These are phyloP conservation scores for Forbesichthys agassizii DNA, from an alignment of 2,113 vertebrate genomes.

Conservation along the genomic window DNA sequence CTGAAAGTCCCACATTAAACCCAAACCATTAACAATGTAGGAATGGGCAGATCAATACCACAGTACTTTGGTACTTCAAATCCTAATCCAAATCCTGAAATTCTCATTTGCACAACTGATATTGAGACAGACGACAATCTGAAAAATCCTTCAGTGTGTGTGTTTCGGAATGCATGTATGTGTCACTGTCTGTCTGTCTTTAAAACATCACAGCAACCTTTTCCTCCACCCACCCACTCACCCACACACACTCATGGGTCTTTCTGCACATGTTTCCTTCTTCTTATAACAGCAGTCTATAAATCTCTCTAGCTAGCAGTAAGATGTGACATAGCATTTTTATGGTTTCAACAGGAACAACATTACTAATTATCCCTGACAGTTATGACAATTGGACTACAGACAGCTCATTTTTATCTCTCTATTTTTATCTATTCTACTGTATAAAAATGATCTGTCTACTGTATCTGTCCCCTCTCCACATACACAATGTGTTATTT, in stretches of 20 bases:
- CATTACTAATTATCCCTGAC: constrained; percentile 64
- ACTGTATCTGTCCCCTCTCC: not conserved
- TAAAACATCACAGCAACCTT: not conserved
- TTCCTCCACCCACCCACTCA: not conserved
- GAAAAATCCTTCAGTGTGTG: no score
- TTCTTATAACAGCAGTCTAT: not conserved
- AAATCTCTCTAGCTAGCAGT: constrained; percentile 17
- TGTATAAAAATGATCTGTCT: no score
- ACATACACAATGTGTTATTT: no score
- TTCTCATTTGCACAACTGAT: no score
- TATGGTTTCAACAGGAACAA: constrained; percentile 59
- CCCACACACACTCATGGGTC: not conserved
- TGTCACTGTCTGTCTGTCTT: not conserved
- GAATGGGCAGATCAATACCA: no score
- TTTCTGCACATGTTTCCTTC: not conserved
- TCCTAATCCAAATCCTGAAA: no score
- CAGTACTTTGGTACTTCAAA: no score
- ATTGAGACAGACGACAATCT: no score
- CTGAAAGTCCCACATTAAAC: no score
- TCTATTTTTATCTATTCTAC: not conserved
- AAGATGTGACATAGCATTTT: constrained; percentile 48
- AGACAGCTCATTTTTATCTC: no score
- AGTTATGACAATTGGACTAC: constrained; percentile 16
- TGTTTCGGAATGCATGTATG: not conserved
- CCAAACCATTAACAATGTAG: no score